Evolutionary conservation across 2,113 vertebrate genomes (phyloP), one percentile per base, ranked within the genome.

Genomic region (Trochalopteron elliotii): DNA sequence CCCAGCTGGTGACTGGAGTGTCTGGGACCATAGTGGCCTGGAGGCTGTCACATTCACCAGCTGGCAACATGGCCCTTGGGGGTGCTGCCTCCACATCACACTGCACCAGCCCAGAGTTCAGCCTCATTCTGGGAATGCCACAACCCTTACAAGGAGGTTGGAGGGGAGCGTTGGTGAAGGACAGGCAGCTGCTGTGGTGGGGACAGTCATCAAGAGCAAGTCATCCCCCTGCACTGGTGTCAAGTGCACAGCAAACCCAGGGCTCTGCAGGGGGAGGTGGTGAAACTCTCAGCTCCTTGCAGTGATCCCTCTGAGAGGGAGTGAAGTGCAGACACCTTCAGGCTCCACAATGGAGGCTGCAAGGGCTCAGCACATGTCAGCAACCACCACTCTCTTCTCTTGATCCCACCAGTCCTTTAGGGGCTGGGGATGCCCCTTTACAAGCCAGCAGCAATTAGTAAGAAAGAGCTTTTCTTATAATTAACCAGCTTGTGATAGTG

Each of bases 301-400:
- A 77, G 1, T 61, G 70, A 96, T 76, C 45, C 0, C 50, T 74
- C 59, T 92, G 92, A 97, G 96, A 94, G 92, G 92, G 77, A 94
- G 88, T 93, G 89, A 96, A 97, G 96, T 95, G 94, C 3, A 2
- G 68, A 90, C 90, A 96, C 90, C 52, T 50, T 72, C 1, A 7
- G 75, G 57, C 44, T 56, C 64, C 22, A 4, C 5, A 2, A 52
- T 2, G 1, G 61, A 87, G 53, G 70, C 61, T 92, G 63, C 1
- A 1, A 92, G 76, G 24, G 55, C 85, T 94, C 64, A 68, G 63
- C 10, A 9, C 24, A 31, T 70, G 65, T 93, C 96, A 96, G 70
- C 84, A 84, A 22, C 30, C 37, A 37, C 45, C 0, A 0, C 39
- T 49, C 57, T 65, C 69, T 0, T 3, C 5, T 57, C 42, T 15